Conservation (phyloP, 2,888 invertebrate species). For the Harpalus rubripes region DNA sequence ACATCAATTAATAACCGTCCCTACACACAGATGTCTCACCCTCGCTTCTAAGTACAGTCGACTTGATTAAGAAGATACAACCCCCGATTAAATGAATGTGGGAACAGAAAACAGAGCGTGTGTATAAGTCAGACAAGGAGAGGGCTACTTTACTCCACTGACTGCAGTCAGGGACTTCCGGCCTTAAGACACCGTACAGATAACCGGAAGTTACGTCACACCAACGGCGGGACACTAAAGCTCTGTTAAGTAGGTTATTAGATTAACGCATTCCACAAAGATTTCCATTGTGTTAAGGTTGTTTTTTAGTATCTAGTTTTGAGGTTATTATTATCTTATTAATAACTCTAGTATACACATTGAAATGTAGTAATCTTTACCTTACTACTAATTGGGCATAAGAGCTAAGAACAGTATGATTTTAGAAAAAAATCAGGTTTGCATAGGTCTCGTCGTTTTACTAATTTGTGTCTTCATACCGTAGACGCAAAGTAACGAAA, state of each 20-base stretch:
- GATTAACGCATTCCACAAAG: neutral
- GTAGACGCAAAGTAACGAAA: too few species aligned
- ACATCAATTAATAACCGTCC: constrained; percentile 35
- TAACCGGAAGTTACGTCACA: constrained; percentile 47
- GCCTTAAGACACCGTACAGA: constrained; percentile 47
- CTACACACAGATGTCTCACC: constrained; percentile 19
- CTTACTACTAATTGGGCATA: too few species aligned
- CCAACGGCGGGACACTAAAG: neutral
- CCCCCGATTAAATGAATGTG: constrained; percentile 51
- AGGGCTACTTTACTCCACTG: neutral
- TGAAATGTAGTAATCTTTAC: too few species aligned
- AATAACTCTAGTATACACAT: too few species aligned
- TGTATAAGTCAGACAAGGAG: constrained; percentile 9
- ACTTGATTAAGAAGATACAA: constrained; percentile 50
- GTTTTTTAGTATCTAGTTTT: too few species aligned
- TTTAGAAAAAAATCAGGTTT: too few species aligned
- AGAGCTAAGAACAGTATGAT: too few species aligned
- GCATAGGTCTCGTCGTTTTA: too few species aligned
- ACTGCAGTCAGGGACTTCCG: constrained; percentile 39
- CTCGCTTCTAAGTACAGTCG: neutral
- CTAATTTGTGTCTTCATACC: too few species aligned
- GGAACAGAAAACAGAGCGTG: constrained; percentile 33
- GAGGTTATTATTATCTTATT: too few species aligned
- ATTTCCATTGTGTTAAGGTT: neutral
- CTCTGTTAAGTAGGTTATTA: constrained; percentile 30